Evolutionary conservation across 2,113 vertebrate species (phyloP).

Genomic region (Beaufortia kweichowensis): DNA sequence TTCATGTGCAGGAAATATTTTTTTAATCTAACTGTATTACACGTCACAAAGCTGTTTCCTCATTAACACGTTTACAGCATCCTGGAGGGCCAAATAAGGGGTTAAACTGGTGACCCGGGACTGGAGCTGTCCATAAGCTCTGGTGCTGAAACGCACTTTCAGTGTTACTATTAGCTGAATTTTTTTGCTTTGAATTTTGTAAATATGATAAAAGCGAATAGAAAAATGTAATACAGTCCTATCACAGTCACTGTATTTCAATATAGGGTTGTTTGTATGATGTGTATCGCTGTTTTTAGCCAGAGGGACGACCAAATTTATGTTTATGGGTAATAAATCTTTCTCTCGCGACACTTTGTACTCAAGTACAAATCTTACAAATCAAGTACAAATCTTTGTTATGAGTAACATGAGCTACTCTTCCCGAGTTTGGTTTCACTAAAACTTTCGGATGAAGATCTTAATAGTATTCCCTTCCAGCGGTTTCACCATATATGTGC

Average conservation of each 20-base stretch:
- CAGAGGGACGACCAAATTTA: background rate
- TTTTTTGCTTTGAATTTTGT: background rate
- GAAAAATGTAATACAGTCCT: background rate
- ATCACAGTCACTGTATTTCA: background rate
- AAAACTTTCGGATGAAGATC: background rate
- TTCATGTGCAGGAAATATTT: background rate
- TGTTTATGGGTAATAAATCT: background rate
- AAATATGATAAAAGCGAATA: background rate
- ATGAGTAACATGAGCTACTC: background rate
- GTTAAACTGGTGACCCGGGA: too few relatives aligned
- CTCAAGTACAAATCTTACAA: too few relatives aligned
- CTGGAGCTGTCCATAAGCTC: background rate
- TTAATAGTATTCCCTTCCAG: background rate
- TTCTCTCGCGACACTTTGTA: too few relatives aligned
- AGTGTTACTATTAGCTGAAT: background rate
- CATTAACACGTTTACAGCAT: background rate
- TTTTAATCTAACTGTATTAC: background rate
- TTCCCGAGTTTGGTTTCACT: background rate
- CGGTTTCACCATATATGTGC: background rate
- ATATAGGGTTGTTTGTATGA: background rate
- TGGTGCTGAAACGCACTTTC: slow-evolving; percentile 15
- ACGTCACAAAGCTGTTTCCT: background rate
- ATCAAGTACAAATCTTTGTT: too few relatives aligned
- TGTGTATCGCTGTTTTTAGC: background rate
- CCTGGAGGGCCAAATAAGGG: background rate